A percentile compares a stretch with the other conserved stretches of the same genome.
Conservation (phyloP, 2,888 invertebrate species). For the Pocota personata region DNA sequence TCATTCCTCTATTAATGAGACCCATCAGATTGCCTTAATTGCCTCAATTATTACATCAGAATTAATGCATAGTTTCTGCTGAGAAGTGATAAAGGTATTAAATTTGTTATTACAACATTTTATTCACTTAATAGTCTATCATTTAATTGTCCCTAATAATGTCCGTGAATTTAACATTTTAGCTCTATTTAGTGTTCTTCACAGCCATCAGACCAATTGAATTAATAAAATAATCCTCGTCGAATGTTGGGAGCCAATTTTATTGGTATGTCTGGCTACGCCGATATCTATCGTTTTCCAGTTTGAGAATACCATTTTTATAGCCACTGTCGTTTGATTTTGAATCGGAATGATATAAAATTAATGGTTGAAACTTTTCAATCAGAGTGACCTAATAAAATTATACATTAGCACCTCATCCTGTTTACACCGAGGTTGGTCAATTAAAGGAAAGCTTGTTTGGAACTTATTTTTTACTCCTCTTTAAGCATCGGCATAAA, state of each 20-base stretch:
- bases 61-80: neutral
- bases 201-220: neutral
- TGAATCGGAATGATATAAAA: constrained; percentile 27
- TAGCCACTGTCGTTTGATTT: constrained; percentile 1
- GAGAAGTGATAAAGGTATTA: neutral
- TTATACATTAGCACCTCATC: constrained; percentile 11
- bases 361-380: constrained; percentile 20
- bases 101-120: neutral
- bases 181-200: neutral
- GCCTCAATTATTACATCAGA: neutral
- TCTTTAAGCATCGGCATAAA: neutral
- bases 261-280: neutral
- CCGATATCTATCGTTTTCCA: neutral
- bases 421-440: neutral
- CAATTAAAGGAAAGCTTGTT: constrained; percentile 6
- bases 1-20: too few species aligned
- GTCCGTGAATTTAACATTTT: neutral
- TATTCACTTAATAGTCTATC: neutral
- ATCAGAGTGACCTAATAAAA: constrained; percentile 16
- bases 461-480: neutral
- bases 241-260: neutral
- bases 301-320: constrained; percentile 6
- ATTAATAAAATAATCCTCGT: constrained; percentile 13
- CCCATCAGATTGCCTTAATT: neutral
- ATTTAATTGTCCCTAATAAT: neutral